Conservation (phyloP, 2,113 vertebrate species). For the Microcebus tavaratra region DNA sequence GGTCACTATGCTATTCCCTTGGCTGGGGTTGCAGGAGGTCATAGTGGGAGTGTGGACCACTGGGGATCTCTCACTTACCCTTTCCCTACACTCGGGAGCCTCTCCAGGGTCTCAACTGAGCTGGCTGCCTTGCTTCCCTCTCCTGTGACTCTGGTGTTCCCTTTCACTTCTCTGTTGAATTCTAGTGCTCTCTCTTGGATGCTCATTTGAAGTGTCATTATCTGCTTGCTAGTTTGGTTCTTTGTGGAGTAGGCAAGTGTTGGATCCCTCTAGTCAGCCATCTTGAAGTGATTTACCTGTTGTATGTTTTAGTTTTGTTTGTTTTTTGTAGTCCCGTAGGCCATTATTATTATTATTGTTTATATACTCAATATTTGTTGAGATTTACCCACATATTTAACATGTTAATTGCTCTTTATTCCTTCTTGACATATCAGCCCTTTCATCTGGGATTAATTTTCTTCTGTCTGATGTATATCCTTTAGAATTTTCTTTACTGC, state of each 20-base stretch:
- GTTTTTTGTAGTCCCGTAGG: background rate
- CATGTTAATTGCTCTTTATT: background rate
- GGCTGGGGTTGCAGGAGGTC: background rate
- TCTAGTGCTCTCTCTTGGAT: background rate
- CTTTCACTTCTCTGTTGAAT: background rate
- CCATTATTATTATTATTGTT: background rate
- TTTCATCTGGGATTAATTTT: conserved; percentile 32
- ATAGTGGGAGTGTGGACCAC: background rate
- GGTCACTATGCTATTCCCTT: background rate
- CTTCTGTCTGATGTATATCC: background rate
- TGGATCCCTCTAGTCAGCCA: background rate
- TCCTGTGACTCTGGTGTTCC: background rate
- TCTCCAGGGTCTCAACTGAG: background rate
- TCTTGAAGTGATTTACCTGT: background rate
- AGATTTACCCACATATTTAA: background rate
- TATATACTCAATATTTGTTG: conserved; percentile 20
- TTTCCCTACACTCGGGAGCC: background rate
- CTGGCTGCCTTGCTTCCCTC: background rate
- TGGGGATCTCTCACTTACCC: background rate
- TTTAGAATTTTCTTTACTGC: conserved; percentile 12
- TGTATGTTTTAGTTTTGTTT: background rate
- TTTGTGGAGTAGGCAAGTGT: background rate
- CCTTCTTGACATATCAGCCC: background rate
- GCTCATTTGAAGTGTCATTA: background rate
- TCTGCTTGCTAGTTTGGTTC: background rate